phyloP scores from a whole-genome alignment of 2,888 invertebrate species.

The Euzetes globulus region DNA sequence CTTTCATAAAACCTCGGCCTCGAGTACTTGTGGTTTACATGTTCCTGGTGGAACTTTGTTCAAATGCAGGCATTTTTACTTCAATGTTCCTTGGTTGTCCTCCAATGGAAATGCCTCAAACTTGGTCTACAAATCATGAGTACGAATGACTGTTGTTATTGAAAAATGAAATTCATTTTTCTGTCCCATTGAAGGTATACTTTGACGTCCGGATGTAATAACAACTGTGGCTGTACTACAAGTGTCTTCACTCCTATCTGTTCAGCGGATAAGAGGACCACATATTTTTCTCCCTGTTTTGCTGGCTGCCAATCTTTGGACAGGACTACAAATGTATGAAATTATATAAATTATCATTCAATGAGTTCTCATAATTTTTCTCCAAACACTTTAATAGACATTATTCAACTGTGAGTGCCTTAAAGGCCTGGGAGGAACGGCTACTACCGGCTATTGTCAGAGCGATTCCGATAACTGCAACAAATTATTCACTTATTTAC shows the following conservation, averaged over 20 bases:
- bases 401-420: constrained; percentile 35
- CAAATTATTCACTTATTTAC: constrained; percentile 38
- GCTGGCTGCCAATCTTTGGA: constrained; percentile 25
- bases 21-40: constrained; percentile 45
- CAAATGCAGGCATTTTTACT: constrained; percentile 38
- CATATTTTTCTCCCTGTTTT: constrained; percentile 35
- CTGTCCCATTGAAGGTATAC: not conserved
- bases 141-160: not conserved
- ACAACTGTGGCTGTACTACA: constrained; percentile 27
- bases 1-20: constrained; percentile 45
- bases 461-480: constrained; percentile 53
- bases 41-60: constrained; percentile 43
- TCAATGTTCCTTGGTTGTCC: constrained; percentile 41
- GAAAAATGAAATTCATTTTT: not conserved
- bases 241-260: constrained; percentile 29
- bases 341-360: not conserved
- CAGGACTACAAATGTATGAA: constrained; percentile 1
- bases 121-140: not conserved
- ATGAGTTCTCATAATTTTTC: too few relatives aligned
- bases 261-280: constrained; percentile 7
- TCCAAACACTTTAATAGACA: constrained; percentile 37
- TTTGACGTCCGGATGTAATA: constrained; percentile 25
- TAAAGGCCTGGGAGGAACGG: not conserved
- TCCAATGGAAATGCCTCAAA: constrained; percentile 40
- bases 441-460: constrained; percentile 51